These are phyloP conservation scores for Hypanus sabinus DNA, from an alignment of 2,113 vertebrate species.

Conservation along the genomic window DNA sequence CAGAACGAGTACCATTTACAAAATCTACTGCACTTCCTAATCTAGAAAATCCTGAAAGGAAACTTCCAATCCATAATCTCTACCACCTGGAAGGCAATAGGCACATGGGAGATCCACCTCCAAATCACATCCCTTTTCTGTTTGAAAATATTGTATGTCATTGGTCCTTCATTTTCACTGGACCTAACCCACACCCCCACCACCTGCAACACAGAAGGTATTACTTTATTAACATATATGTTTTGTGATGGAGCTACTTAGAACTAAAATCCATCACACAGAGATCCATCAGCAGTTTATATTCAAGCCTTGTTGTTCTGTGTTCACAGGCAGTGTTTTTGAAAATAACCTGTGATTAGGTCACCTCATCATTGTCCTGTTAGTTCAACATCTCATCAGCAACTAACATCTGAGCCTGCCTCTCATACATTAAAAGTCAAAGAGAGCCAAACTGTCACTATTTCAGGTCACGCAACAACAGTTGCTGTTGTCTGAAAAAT, in stretches of 20 bases:
- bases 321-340: background rate
- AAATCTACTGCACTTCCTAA: too few species aligned
- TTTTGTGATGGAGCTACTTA: background rate
- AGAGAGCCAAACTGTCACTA: background rate
- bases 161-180: too few species aligned
- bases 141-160: too few species aligned
- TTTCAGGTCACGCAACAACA: background rate
- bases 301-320: background rate
- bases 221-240: background rate
- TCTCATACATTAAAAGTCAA: background rate
- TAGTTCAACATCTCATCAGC: background rate
- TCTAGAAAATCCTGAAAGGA: too few species aligned
- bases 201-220: too few species aligned
- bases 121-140: too few species aligned
- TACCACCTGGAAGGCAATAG: too few species aligned
- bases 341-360: constrained; percentile 11
- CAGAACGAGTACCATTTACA: too few species aligned
- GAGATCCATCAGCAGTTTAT: background rate
- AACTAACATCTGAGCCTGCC: background rate
- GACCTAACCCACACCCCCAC: too few species aligned
- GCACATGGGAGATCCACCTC: too few species aligned
- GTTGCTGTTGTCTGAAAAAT: too few species aligned
- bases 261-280: background rate
- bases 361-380: background rate
- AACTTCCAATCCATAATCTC: too few species aligned